These are phyloP conservation scores for Drosophila robusta DNA, from an alignment of 2,888 invertebrate genomes.

Conservation along the genomic window DNA sequence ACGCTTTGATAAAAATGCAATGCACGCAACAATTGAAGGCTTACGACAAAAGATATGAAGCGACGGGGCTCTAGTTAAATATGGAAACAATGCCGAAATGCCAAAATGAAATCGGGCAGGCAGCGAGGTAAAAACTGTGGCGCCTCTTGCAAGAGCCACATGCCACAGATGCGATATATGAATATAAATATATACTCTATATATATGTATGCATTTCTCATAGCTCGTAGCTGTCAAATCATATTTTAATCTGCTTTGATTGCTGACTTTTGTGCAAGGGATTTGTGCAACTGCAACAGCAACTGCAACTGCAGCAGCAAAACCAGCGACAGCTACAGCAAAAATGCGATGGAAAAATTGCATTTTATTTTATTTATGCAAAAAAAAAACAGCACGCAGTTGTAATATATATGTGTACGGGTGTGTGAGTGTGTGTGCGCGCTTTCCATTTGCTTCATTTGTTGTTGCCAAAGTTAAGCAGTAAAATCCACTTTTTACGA, in stretches of 20 bases:
- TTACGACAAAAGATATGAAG: conserved; percentile 65
- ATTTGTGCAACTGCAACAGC: conserved; percentile 72
- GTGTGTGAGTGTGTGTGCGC: conserved; percentile 26
- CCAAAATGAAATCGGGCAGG: conserved; percentile 65
- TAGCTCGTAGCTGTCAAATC: conserved; percentile 81
- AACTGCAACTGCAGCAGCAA: conserved; percentile 9
- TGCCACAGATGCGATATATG: conserved; percentile 30
- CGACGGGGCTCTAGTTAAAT: conserved; percentile 73
- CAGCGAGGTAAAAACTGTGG: conserved; percentile 19
- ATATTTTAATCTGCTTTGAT: conserved; percentile 84
- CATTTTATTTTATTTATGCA: conserved; percentile 81
- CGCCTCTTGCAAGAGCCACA: conserved; percentile 59
- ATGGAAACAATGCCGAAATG: conserved; percentile 75
- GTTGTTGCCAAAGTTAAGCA: conserved; percentile 74
- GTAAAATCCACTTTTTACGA: conserved; percentile 78
- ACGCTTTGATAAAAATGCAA: conserved; percentile 77
- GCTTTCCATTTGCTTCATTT: conserved; percentile 72
- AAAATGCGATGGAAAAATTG: conserved; percentile 62
- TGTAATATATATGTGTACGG: conserved; percentile 4
- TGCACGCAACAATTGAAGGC: conserved; percentile 76
- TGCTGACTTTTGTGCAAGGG: conserved; percentile 83
- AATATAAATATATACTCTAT: conserved; percentile 26
- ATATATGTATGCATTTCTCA: conserved; percentile 41
- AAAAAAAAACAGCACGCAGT: conserved; percentile 26
- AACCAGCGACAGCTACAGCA: conserved; percentile 25